phyloP scores from a whole-genome alignment of 2,888 invertebrate species.

The Tinea pellionella region DNA sequence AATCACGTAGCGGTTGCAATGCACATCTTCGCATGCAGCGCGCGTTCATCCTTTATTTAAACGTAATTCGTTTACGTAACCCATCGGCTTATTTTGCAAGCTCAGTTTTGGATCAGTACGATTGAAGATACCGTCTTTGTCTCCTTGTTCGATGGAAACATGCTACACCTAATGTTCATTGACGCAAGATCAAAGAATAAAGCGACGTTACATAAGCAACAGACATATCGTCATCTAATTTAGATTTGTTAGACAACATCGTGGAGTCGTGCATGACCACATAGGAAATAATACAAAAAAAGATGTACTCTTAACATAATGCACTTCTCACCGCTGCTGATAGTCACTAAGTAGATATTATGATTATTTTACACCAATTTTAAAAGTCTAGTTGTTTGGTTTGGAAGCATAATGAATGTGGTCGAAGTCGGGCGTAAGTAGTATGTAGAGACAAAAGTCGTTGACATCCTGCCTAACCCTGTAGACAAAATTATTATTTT shows the following conservation, averaged over 20 bases:
- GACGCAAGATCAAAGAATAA: conserved; percentile 26
- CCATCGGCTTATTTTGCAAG: conserved; percentile 26
- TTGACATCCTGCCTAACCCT: too few relatives aligned
- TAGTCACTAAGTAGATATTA: too few relatives aligned
- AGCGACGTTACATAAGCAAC: conserved; percentile 24
- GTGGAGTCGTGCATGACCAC: not conserved
- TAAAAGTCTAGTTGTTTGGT: too few relatives aligned
- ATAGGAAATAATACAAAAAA: conserved; percentile 1
- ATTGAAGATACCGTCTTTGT: conserved; percentile 18
- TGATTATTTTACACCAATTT: too few relatives aligned
- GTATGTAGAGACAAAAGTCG: too few relatives aligned
- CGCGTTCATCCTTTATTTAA: conserved; percentile 32
- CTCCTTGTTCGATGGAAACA: conserved; percentile 20
- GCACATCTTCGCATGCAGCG: conserved; percentile 26
- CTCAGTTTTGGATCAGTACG: not conserved
- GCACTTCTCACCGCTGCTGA: not conserved
- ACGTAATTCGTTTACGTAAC: conserved; percentile 29
- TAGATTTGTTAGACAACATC: conserved; percentile 9
- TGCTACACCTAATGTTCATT: conserved; percentile 22
- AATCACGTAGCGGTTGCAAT: conserved; percentile 18
- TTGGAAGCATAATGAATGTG: too few relatives aligned
- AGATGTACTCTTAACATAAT: not conserved
- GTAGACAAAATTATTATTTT: too few relatives aligned
- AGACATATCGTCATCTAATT: conserved; percentile 21
- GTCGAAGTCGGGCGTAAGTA: too few relatives aligned